Conservation (phyloP, 2,113 vertebrate species). For the Eurystomus gularis region DNA sequence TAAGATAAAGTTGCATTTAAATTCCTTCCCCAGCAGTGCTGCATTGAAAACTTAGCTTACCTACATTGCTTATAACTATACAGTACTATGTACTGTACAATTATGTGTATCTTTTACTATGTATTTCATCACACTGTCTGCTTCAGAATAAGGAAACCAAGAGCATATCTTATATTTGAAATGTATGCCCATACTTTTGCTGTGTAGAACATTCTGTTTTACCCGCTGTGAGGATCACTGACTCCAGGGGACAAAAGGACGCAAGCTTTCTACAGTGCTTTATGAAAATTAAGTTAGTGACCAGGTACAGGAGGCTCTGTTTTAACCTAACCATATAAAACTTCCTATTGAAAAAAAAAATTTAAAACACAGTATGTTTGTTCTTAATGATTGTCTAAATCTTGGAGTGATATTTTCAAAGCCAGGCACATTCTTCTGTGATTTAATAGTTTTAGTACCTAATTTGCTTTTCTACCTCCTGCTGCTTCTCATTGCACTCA, state of each 20-base stretch:
- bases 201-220: background rate
- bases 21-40: background rate
- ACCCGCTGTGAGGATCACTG: accelerated
- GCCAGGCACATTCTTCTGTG: background rate
- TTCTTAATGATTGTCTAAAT: background rate
- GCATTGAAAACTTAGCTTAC: background rate
- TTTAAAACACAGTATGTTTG: background rate
- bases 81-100: accelerated
- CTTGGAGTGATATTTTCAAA: background rate
- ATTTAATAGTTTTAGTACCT: background rate
- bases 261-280: background rate
- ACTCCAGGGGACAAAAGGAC: background rate
- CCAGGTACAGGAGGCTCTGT: background rate
- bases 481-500: background rate
- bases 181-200: background rate
- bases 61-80: background rate
- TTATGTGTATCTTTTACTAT: background rate
- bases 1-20: background rate
- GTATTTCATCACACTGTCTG: background rate
- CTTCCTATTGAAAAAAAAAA: background rate
- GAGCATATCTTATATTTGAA: background rate
- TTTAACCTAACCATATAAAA: background rate
- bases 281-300: background rate
- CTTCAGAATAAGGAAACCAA: background rate
- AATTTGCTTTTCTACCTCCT: background rate